phyloP scores from a whole-genome alignment of 2,888 invertebrate species.

The Drosophila stalkeri region DNA sequence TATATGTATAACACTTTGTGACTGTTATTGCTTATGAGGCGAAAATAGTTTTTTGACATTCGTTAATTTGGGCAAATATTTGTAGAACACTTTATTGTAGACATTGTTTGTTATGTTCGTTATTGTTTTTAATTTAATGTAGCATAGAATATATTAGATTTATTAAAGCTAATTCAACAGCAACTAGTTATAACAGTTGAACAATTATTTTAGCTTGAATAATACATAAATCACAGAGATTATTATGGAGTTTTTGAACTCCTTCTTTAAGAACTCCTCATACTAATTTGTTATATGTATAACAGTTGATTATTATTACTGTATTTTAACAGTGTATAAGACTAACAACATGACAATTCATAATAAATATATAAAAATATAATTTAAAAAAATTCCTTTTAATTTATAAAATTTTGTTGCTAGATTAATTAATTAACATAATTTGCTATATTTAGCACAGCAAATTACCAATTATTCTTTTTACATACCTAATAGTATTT shows the following conservation, averaged over 20 bases:
- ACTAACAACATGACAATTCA: background rate
- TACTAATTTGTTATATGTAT: background rate
- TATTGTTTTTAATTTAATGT: background rate
- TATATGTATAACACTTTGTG: slow-evolving; percentile 6
- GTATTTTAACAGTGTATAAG: background rate
- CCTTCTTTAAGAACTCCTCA: no score
- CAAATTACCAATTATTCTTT: no score
- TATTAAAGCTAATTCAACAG: background rate
- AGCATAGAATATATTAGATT: background rate
- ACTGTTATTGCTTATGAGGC: slow-evolving; percentile 7
- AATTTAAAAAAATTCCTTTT: no score
- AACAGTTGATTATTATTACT: background rate
- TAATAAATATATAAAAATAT: no score
- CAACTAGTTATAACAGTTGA: background rate
- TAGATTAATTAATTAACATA: no score
- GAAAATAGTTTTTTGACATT: slow-evolving; percentile 9
- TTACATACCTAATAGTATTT: background rate
- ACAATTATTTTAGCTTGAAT: background rate
- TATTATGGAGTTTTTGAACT: background rate
- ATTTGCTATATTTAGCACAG: no score
- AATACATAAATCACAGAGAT: background rate
- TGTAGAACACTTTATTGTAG: slow-evolving; percentile 12
- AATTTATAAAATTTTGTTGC: no score
- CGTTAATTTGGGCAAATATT: slow-evolving; percentile 1
- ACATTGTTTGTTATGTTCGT: background rate